A percentile compares a stretch with the other conserved stretches of the same genome.
phyloP scores from a whole-genome alignment of 2,113 vertebrate genomes.

The Synodontis membranacea region DNA sequence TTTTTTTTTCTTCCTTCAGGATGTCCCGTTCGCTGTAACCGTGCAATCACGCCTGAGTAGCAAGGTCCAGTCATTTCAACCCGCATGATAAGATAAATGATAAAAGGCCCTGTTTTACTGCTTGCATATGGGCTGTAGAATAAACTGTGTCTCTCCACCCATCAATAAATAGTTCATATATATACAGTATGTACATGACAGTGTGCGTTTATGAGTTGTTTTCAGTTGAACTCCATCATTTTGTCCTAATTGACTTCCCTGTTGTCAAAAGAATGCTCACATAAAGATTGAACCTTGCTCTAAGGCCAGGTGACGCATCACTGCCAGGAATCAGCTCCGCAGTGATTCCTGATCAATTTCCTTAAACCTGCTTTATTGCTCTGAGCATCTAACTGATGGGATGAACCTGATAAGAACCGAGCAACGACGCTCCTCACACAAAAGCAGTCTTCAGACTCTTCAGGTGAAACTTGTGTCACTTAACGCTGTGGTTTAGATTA shows the following conservation, averaged over 20 bases:
- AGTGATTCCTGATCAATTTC: neutral
- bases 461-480: neutral
- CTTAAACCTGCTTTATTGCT: constrained; percentile 3
- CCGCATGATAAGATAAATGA: constrained; percentile 24
- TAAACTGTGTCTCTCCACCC: constrained; percentile 17
- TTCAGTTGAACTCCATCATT: neutral
- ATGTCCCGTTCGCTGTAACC: constrained; percentile 11
- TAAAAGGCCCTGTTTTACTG: neutral
- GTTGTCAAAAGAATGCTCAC: neutral
- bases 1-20: neutral
- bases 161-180: neutral
- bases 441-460: neutral
- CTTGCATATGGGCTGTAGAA: neutral
- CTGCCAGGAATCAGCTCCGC: neutral
- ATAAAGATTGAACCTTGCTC: constrained; percentile 1
- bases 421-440: neutral
- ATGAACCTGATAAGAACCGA: neutral
- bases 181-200: neutral
- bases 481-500: neutral
- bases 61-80: neutral
- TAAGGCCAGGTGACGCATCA: neutral
- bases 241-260: neutral
- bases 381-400: constrained; percentile 6
- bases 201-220: neutral
- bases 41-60: neutral